Evolutionary conservation across 2,113 vertebrate species (phyloP).

Genomic region (Cyanoramphus novaezelandiae): DNA sequence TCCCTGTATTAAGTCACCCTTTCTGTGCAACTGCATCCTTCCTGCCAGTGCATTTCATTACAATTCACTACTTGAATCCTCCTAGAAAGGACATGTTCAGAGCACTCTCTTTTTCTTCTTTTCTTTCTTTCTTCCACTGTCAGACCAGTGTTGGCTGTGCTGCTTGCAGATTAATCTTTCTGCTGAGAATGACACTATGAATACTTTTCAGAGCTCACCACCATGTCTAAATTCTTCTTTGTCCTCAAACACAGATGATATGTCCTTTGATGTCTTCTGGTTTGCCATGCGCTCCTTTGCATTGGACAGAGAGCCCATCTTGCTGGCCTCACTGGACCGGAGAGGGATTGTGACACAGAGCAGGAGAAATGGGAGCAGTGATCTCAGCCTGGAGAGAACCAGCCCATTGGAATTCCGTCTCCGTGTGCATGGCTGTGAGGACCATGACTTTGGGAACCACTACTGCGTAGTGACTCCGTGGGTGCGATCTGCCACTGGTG

Average conservation of each 20-base stretch:
- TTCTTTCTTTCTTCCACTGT: not conserved
- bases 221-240: not conserved
- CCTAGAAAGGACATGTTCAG: not conserved
- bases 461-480: slow-evolving; percentile 88
- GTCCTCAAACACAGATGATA: slow-evolving; percentile 74
- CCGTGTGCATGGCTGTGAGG: slow-evolving; percentile 83
- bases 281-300: slow-evolving; percentile 81
- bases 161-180: not conserved
- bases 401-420: slow-evolving; percentile 79
- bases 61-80: not conserved
- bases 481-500: slow-evolving; percentile 79
- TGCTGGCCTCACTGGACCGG: slow-evolving; percentile 82
- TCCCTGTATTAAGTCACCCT: not conserved
- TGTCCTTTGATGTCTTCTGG: slow-evolving; percentile 91
- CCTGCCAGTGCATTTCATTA: not conserved
- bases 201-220: not conserved
- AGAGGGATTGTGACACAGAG: slow-evolving; percentile 80
- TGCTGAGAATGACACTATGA: not conserved
- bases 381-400: slow-evolving; percentile 84
- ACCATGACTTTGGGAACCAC: slow-evolving; percentile 89
- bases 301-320: slow-evolving; percentile 46
- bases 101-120: not conserved
- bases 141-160: not conserved
- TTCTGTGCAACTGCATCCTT: not conserved
- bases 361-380: slow-evolving; percentile 84